Evolutionary conservation across 2,888 invertebrate species (phyloP), one percentile per base, ranked within the genome.

Genomic region (Julus scanicus): DNA sequence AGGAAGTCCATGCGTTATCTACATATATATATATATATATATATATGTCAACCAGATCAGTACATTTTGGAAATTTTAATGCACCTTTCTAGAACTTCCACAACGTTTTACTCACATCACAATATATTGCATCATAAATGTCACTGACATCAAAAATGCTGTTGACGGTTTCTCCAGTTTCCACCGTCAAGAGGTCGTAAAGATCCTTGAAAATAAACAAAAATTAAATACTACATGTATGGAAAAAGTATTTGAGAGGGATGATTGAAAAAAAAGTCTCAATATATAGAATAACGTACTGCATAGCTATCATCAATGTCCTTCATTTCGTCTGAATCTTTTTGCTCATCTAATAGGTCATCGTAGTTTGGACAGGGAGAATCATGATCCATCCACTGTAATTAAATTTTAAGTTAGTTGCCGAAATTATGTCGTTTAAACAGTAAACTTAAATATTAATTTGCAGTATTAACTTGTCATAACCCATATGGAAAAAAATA

Each of bases 311-410:
- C 87, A 39, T 87, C 87, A 37, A 87, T 37, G 37, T 63, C 87
- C 57, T 87, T 87, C 87, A 87, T 87, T 71, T 87, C 87, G 44
- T 87, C 87, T 2, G 87, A 87, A 20, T 87, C 39, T 57, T 87
- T 87, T 71, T 87, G 87, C 63, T 87, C 87, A 20, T 87, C 87
- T 11, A 87, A 44, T 20, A 87, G 63, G 29, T 2, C 87, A 29
- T 87, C 87, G 37, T 87, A 87, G 37, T 53, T 87, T 53, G 87
- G 87, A 87, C 87, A 87, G 11, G 87, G 87, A 15, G 87, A 57
- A 29, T 63, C 87, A 39, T 87, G 87, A 39, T 44, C 87, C 63
- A 87, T 37, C 87, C 87, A 87, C 87, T 87, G 20, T 5, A 37
- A 63, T 63, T 15, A 53, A 53, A 44, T 1, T 5, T n/a, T 80